Evolutionary conservation across 2,797 vertebrate species (phyloP).

Genomic region (Capromys pilorides): DNA sequence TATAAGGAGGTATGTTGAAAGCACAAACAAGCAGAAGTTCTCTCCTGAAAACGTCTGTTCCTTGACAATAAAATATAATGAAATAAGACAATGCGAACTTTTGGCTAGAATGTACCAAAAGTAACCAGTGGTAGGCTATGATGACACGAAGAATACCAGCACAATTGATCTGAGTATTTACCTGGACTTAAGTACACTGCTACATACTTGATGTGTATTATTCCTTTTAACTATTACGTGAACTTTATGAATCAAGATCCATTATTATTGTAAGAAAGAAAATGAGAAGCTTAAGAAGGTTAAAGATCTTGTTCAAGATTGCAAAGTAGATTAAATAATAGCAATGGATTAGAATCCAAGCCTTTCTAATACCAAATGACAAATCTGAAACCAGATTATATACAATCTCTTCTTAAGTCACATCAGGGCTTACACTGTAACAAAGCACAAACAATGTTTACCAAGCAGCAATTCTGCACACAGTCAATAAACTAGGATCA

Average conservation of each 20-base stretch:
- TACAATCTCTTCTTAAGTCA: background rate
- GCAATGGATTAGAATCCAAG: conserved; percentile 2
- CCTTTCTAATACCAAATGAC: background rate
- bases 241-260: conserved; percentile 22
- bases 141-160: background rate
- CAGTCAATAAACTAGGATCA: background rate
- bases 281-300: background rate
- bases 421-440: background rate
- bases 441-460: background rate
- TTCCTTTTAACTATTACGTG: background rate
- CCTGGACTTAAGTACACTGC: background rate
- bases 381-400: background rate
- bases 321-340: background rate
- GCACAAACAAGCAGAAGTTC: background rate
- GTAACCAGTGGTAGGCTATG: background rate
- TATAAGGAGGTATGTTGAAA: background rate
- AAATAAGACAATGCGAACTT: background rate
- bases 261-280: conserved; percentile 41
- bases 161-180: background rate
- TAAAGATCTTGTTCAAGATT: background rate
- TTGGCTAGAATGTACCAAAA: background rate
- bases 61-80: background rate
- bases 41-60: background rate
- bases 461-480: background rate
- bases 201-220: background rate